Evolutionary conservation across 2,888 invertebrate species (phyloP).

Genomic region (Eucera pruinosa): DNA sequence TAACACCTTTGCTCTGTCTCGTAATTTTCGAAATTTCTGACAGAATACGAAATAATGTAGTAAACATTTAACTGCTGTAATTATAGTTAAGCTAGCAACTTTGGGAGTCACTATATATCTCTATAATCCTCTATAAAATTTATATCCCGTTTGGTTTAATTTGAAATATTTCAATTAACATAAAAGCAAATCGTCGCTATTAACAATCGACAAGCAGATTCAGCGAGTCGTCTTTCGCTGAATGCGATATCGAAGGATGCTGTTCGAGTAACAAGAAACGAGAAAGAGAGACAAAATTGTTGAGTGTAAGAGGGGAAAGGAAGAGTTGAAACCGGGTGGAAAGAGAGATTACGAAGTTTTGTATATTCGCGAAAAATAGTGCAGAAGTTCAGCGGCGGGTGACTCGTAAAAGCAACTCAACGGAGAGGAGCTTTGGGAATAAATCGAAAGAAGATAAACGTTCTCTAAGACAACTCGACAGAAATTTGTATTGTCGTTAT

Average conservation of each 20-base stretch:
- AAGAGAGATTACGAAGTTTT: constrained; percentile 53
- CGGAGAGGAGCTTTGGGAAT: constrained; percentile 17
- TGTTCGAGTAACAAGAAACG: constrained; percentile 5
- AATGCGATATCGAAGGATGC: not conserved
- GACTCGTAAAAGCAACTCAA: constrained; percentile 30
- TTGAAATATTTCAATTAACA: too few species aligned
- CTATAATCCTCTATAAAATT: too few species aligned
- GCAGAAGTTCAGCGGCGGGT: constrained; percentile 40
- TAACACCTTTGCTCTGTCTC: too few species aligned
- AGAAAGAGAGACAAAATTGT: constrained; percentile 14
- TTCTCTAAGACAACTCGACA: constrained; percentile 24
- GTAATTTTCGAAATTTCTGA: too few species aligned
- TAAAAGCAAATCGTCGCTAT: not conserved
- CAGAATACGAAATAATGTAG: too few species aligned
- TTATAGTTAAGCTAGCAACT: too few species aligned
- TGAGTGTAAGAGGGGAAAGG: not conserved
- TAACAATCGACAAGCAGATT: constrained; percentile 5
- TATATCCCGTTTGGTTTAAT: too few species aligned
- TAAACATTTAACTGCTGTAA: too few species aligned
- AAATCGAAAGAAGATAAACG: constrained; percentile 45
- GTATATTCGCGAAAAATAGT: constrained; percentile 60
- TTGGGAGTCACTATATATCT: too few species aligned
- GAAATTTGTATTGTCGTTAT: constrained; percentile 42
- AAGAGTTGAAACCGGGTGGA: not conserved
- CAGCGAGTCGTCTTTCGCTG: not conserved